A percentile compares a stretch with the other conserved stretches of the same genome.
Evolutionary conservation across 2,113 vertebrate genomes (phyloP).

Genomic region (Notothenia coriiceps): DNA sequence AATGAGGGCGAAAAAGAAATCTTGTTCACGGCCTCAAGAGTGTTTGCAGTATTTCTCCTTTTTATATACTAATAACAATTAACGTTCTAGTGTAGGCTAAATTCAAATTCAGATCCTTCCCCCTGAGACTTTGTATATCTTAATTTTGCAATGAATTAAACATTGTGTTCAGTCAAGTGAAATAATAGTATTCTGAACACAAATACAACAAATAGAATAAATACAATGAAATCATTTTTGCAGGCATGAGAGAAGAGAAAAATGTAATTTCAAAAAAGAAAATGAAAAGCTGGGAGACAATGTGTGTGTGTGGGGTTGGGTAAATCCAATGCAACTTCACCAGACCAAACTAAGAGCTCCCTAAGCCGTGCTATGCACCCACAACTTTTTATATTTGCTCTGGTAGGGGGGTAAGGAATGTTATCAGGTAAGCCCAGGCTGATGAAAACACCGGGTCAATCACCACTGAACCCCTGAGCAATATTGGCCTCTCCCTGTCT

Average conservation of each 20-base stretch:
- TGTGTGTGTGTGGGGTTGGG: neutral
- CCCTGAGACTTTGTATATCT: constrained; percentile 35
- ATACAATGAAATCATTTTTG: constrained; percentile 27
- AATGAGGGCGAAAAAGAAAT: neutral
- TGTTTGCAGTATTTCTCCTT: constrained; percentile 31
- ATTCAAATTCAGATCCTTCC: constrained; percentile 25
- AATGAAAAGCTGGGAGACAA: constrained; percentile 35
- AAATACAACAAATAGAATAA: constrained; percentile 41
- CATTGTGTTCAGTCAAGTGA: constrained; percentile 47
- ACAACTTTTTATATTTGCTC: constrained; percentile 54
- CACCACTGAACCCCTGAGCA: constrained; percentile 67
- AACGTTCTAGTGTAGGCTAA: constrained; percentile 28
- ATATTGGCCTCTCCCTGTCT: constrained; percentile 67
- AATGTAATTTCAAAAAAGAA: constrained; percentile 32
- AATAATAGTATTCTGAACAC: constrained; percentile 47
- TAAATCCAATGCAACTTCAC: constrained; percentile 30
- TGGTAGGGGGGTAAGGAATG: constrained; percentile 55
- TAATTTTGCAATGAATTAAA: constrained; percentile 56
- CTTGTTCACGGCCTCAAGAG: constrained; percentile 11
- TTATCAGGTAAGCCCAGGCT: constrained; percentile 74
- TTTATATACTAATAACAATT: constrained; percentile 55
- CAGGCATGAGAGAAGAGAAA: constrained; percentile 9
- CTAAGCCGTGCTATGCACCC: constrained; percentile 43
- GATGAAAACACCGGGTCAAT: constrained; percentile 82
- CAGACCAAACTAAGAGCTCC: constrained; percentile 53